phyloP scores from a whole-genome alignment of 2,113 vertebrate genomes.

The Epinephelus fuscoguttatus region DNA sequence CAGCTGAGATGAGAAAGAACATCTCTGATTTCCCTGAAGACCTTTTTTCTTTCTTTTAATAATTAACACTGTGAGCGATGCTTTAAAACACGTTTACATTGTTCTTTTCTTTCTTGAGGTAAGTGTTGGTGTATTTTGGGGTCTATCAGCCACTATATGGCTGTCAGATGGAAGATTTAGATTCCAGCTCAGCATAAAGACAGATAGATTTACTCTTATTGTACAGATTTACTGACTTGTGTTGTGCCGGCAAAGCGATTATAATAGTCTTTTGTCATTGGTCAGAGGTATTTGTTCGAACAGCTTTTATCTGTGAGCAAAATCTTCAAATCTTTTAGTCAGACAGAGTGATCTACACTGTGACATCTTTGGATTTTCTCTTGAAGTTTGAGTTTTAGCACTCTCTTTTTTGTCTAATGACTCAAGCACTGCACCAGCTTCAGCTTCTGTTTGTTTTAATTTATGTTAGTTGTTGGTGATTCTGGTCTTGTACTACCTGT shows the following conservation, averaged over 20 bases:
- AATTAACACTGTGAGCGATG: background rate
- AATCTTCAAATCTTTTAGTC: background rate
- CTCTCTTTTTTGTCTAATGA: background rate
- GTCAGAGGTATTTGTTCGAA: background rate
- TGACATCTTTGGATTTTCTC: background rate
- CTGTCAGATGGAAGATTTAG: background rate
- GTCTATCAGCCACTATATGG: background rate
- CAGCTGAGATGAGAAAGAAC: background rate
- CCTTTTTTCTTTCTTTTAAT: background rate
- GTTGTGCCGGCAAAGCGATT: background rate
- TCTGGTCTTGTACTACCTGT: background rate
- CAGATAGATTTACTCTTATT: background rate
- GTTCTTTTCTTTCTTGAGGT: background rate
- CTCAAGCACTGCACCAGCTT: background rate
- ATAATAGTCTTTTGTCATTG: background rate
- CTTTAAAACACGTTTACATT: background rate
- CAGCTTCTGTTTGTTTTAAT: background rate
- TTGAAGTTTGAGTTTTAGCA: background rate
- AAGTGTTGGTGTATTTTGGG: background rate
- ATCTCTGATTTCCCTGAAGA: background rate
- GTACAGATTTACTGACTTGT: background rate
- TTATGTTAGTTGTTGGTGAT: background rate
- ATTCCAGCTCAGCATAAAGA: background rate
- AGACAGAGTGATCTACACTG: background rate
- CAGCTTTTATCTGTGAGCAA: background rate